Evolutionary conservation across 2,113 vertebrate species (phyloP), one percentile per base, ranked within the genome.

Genomic region (Falco punctatus): DNA sequence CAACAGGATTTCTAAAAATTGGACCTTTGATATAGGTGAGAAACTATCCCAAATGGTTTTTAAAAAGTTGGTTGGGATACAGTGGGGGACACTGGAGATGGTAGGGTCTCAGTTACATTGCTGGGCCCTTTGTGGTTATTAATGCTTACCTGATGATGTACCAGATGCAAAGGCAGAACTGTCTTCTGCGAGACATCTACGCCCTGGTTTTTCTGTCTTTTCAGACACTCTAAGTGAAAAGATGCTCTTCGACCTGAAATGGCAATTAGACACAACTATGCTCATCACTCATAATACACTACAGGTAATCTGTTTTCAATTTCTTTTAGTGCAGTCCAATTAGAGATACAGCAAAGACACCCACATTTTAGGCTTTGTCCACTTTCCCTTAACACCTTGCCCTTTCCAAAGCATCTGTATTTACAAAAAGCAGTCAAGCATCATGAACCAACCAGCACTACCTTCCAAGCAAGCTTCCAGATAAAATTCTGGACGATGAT

Each of bases 161-260:
- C 99, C 91, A 99, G 98, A 90, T 99, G 99, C 88, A 99, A 97
- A 30, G 99, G 99, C 84, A 99, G 97, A 84, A 98, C 98, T n/a
- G 99, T 99, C 98, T 99, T 99, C 98, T 99, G 99, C 4, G 99
- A 98, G 93, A 99, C 94, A 2, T 99, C 99, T 92, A 98, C 94
- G 8, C 96, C 97, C 61, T 98, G 98, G 77, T 98, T 98, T 30
- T 98, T 99, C 94, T 99, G 99, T 96, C 99, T 98, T 96, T 99
- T 99, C 94, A 99, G 98, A 98, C 99, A 99, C 93, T 99, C 99
- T 89, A 99, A 97, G 96, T 99, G 99, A 98, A 99, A 99, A 93
- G 99, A 99, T 57, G 99, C 99, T 98, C 99, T 98, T 97, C 99
- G 98, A 96, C 98, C 99, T 99, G 97, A 46, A 97, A 92, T 62